These are phyloP conservation scores for Porites cylindrica DNA, from an alignment of 92 coral and sea anemone species.

Conservation along the genomic window DNA sequence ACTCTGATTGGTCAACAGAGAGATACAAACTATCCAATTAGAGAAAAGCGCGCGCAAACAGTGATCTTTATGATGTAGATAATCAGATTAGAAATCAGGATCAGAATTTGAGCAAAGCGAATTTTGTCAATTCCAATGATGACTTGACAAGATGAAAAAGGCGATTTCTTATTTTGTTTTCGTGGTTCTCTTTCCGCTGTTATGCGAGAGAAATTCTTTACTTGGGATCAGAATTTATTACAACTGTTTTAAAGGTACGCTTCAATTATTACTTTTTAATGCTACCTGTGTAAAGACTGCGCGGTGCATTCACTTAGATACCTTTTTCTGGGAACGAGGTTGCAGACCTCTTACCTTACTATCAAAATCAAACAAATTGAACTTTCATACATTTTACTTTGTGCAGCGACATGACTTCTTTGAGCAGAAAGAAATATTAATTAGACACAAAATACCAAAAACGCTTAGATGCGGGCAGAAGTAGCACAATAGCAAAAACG, in stretches of 20 bases:
- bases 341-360: not conserved
- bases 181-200: not conserved
- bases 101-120: not conserved
- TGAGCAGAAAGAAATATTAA: too few species aligned
- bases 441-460: too few species aligned
- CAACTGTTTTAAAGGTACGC: conserved; percentile 1
- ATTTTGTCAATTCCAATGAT: not conserved
- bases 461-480: too few species aligned
- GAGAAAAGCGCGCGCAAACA: not conserved
- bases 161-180: not conserved
- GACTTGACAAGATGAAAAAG: conserved; percentile 28
- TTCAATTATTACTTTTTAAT: not conserved
- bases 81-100: not conserved
- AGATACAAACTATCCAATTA: conserved; percentile 25
- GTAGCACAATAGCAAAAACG: too few species aligned
- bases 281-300: not conserved
- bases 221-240: conserved; percentile 21
- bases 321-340: not conserved
- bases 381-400: too few species aligned
- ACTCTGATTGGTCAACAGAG: not conserved
- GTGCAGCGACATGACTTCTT: too few species aligned
- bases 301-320: not conserved
- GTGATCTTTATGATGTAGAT: conserved; percentile 1
- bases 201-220: conserved; percentile 20
- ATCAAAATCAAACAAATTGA: too few species aligned